Conservation (phyloP, 2,113 vertebrate species). For the Dendropsophus ebraccatus region DNA sequence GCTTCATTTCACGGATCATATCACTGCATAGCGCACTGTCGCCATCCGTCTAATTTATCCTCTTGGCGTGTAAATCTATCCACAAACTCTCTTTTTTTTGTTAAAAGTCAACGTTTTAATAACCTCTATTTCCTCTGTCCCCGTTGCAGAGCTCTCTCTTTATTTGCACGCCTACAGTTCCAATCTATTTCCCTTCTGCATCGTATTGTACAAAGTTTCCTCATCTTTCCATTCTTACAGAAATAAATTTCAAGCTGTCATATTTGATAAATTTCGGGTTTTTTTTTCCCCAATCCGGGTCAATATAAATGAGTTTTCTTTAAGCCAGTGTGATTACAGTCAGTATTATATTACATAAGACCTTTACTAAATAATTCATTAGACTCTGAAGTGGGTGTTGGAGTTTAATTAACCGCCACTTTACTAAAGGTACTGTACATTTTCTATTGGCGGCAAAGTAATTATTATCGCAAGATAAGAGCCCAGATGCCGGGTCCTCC, state of each 20-base stretch:
- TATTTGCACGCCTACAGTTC: conserved; percentile 18
- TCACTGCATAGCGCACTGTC: neutral
- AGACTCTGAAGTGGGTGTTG: conserved; percentile 45
- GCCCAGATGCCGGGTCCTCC: neutral
- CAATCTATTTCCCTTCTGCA: conserved; percentile 32
- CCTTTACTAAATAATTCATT: conserved; percentile 46
- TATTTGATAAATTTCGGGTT: conserved; percentile 27
- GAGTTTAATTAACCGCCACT: conserved; percentile 54
- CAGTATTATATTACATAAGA: conserved; percentile 49
- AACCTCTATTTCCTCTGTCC: neutral
- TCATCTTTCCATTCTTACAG: conserved; percentile 35
- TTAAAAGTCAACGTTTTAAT: conserved; percentile 4
- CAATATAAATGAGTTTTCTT: conserved; percentile 48
- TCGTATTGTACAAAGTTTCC: conserved; percentile 34
- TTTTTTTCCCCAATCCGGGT: conserved; percentile 27
- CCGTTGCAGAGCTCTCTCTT: neutral
- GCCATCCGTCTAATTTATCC: too few relatives aligned
- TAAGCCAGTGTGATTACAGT: conserved; percentile 37
- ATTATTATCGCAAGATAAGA: conserved; percentile 43
- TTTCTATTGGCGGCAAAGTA: conserved; percentile 42
- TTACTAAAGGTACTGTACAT: conserved; percentile 33
- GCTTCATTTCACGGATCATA: neutral
- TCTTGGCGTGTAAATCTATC: neutral
- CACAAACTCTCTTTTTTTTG: neutral
- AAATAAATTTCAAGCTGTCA: conserved; percentile 40